A percentile compares a stretch with the other conserved stretches of the same genome.
Evolutionary conservation across 2,113 vertebrate species (phyloP).

Genomic region (Chunga burmeisteri): DNA sequence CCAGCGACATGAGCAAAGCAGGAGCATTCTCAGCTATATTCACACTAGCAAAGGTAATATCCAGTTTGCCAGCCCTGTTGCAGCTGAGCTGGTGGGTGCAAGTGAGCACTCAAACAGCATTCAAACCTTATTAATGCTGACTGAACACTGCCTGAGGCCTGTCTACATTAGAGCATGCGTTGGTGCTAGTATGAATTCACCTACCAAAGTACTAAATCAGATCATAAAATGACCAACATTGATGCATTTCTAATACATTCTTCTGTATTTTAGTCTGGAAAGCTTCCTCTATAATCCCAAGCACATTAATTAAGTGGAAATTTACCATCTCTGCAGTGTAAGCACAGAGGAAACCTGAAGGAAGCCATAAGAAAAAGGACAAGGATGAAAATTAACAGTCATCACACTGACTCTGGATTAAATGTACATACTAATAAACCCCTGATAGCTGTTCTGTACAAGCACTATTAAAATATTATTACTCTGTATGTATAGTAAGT

Average conservation of each 20-base stretch:
- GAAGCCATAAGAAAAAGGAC: background rate
- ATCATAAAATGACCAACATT: background rate
- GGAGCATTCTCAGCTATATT: background rate
- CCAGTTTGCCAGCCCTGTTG: background rate
- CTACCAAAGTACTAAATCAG: background rate
- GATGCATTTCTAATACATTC: background rate
- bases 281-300: background rate
- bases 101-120: background rate
- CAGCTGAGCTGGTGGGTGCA: background rate
- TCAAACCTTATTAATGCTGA: background rate
- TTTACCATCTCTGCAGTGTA: background rate
- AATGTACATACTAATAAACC: background rate
- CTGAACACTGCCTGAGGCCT: background rate
- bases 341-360: background rate
- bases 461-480: background rate
- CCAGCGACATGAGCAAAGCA: background rate
- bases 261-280: background rate
- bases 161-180: fast-evolving
- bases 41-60: background rate
- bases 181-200: background rate
- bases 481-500: background rate
- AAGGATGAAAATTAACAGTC: background rate
- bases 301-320: background rate
- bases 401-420: background rate
- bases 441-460: background rate